These are phyloP conservation scores for Rostratula benghalensis DNA, from an alignment of 2,113 vertebrate genomes.

Conservation along the genomic window DNA sequence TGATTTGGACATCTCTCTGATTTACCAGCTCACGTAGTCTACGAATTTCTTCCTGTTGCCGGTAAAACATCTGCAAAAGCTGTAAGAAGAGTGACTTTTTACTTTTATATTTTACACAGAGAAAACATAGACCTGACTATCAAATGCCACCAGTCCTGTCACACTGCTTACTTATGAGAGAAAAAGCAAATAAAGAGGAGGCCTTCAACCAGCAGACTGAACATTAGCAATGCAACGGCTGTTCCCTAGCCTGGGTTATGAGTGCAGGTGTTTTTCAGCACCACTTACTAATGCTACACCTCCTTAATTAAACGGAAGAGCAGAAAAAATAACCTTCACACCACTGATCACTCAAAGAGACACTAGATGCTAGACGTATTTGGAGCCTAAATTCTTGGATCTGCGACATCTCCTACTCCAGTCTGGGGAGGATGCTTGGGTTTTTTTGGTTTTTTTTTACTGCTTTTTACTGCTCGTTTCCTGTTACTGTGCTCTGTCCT, in stretches of 20 bases:
- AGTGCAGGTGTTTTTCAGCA: neutral
- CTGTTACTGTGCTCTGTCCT: neutral
- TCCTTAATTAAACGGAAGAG: neutral
- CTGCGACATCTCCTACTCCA: neutral
- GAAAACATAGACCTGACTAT: neutral
- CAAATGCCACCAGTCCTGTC: neutral
- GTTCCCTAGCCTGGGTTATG: neutral
- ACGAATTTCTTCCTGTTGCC: conserved; percentile 93
- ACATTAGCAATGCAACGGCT: neutral
- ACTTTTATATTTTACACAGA: neutral
- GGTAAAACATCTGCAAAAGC: conserved; percentile 90
- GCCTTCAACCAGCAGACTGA: neutral
- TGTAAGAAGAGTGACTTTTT: conserved; percentile 56
- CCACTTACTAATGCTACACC: neutral
- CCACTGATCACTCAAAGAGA: neutral
- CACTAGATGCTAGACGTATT: neutral
- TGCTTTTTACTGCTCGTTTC: neutral
- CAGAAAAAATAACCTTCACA: neutral
- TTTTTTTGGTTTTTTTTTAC: too few relatives aligned
- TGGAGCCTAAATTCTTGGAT: neutral
- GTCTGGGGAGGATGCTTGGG: neutral
- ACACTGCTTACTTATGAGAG: neutral
- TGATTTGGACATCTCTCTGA: conserved; percentile 87
- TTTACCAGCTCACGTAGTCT: conserved; percentile 83
- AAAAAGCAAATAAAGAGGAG: neutral